Base-by-base conservation (phyloP, 2,797 vertebrate genomes). In the Sebastes trivittatus region DNA sequence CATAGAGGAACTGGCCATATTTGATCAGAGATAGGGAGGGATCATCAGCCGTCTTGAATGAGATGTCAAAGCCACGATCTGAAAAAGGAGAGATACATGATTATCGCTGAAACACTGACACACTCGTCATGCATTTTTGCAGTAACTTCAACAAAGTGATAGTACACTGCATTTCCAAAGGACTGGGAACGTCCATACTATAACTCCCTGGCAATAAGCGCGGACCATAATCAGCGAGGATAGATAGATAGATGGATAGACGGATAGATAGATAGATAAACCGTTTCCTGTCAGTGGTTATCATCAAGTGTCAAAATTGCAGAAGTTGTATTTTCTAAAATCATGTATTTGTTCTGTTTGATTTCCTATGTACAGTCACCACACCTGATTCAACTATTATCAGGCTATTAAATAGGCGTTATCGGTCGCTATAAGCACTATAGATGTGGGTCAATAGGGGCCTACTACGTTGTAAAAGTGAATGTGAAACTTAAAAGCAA, bases 1-100 rank as follows among this genome's bases (percentile, higher is more conserved):
- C 98, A 0, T 98, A 99, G 0, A 98, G 91, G 81, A 99, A 99
- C 73, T 99, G 98, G 11, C 98, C 98, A 0, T 99, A 99, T 90
- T 99, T 99, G 84, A 99, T 99, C 30, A 99, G 94, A 2, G 98
- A 98, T 18, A 99, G 93, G 25, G 97, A 94, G 0, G 97, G 95
- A 4, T 99, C 98, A 69, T 98, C 98, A 0, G 98, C 97, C 0
- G 97, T 98, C 89, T 97, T 98, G 92, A 98, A 97, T 1, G 97
- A 91, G 66, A 99, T 93, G 78, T 98, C 98, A 23, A 99, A 99
- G 56, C 97, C 98, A 68, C 97, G 96, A 89, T 98, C 98, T 99
- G 91, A 74, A 90, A 90, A 82, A 71, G 6, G 6, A 69, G 68
- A 80, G 8, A 49, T 60, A 69, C 27, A 68, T 0, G 27, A 27